phyloP scores from a whole-genome alignment of 2,113 vertebrate species.

The Xenotilapia flavipinnis region DNA sequence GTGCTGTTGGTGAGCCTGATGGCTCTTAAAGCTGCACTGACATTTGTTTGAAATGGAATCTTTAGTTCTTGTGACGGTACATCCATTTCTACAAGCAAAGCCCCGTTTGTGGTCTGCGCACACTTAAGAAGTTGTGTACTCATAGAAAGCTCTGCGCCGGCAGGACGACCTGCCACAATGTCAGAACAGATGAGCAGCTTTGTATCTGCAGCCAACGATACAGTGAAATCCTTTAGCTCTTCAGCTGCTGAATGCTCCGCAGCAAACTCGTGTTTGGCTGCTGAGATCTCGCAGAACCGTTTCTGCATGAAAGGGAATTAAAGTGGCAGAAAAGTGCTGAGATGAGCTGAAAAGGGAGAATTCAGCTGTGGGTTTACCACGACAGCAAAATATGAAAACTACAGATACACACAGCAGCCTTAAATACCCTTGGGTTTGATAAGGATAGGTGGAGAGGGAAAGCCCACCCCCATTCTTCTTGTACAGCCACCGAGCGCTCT shows the following conservation, averaged over 20 bases:
- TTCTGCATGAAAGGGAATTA: background rate
- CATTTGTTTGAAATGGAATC: background rate
- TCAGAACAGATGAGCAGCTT: background rate
- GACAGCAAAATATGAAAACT: background rate
- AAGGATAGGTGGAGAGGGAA: background rate
- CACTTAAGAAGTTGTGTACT: background rate
- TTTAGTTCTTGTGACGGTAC: background rate
- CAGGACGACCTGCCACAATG: background rate
- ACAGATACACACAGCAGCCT: background rate
- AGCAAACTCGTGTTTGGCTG: background rate
- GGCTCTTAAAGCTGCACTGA: background rate
- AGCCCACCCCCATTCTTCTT: background rate
- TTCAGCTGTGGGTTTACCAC: background rate
- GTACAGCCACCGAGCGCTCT: background rate
- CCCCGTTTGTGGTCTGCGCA: background rate
- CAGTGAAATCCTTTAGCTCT: background rate
- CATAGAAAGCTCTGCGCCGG: background rate
- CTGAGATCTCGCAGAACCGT: background rate
- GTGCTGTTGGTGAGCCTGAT: background rate
- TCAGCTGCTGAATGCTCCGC: background rate
- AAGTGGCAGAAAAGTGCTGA: background rate
- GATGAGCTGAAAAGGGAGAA: background rate
- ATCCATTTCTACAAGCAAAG: background rate
- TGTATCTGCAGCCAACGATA: background rate
- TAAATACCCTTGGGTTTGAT: background rate